Conservation (phyloP, 2,113 vertebrate genomes). For the Gnathonemus longibarbis region DNA sequence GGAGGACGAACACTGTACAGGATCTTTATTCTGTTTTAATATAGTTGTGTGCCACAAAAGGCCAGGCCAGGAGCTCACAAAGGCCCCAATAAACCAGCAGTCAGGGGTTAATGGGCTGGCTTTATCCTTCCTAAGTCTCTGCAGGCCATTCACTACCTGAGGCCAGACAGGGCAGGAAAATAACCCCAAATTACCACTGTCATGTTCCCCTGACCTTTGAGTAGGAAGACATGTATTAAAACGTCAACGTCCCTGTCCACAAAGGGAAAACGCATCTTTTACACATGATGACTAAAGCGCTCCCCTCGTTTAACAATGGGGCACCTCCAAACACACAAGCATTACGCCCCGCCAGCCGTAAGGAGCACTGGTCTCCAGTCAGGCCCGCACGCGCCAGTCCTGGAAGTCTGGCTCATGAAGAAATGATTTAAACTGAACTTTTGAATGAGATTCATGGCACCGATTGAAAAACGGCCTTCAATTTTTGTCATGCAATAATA, state of each 20-base stretch:
- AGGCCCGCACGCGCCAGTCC: not conserved
- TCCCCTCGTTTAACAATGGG: conserved; percentile 10
- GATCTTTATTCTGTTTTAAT: too few relatives aligned
- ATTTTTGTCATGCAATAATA: not conserved
- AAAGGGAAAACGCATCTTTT: not conserved
- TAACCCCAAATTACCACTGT: conserved; percentile 46
- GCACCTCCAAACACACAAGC: not conserved
- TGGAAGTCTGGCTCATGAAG: not conserved
- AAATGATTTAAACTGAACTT: not conserved
- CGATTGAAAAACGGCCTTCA: not conserved
- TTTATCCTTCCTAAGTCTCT: conserved; percentile 56
- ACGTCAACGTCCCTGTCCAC: not conserved
- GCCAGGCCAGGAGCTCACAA: conserved; percentile 61
- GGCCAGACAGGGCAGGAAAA: conserved; percentile 24
- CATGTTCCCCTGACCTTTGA: conserved; percentile 41
- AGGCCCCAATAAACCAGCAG: conserved; percentile 64
- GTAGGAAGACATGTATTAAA: conserved; percentile 33
- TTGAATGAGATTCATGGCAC: not conserved
- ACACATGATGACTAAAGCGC: not conserved
- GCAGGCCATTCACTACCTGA: conserved; percentile 57
- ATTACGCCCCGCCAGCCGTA: not conserved
- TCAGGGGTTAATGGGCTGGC: conserved; percentile 67
- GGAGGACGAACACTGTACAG: too few relatives aligned
- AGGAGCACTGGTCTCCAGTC: not conserved
- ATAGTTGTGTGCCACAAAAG: conserved; percentile 60